These are phyloP conservation scores for Microctonus hyperodae DNA, from an alignment of 2,888 invertebrate species.

Conservation along the genomic window DNA sequence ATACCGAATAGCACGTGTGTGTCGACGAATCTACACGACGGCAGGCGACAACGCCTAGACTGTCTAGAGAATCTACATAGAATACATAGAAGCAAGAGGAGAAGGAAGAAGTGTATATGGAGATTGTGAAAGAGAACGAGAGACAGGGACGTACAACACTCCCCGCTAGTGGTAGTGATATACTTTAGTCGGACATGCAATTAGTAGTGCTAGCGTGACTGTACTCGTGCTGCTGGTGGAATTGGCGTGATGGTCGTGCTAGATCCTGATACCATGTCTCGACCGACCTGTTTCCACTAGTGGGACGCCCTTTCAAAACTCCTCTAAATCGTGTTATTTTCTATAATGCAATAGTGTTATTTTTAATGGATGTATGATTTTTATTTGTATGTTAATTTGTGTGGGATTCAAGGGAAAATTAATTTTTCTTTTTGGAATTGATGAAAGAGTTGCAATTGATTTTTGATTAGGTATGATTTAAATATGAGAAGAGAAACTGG, in stretches of 20 bases:
- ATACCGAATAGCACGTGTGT: conserved; percentile 31
- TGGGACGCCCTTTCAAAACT: conserved; percentile 16
- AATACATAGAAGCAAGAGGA: conserved; percentile 17
- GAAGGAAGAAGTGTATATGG: conserved; percentile 28
- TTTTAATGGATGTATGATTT: not conserved
- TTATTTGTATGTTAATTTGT: too few species aligned
- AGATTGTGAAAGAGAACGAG: conserved; percentile 35
- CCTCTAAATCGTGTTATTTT: conserved; percentile 7
- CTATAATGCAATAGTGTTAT: not conserved
- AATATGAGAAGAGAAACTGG: too few species aligned
- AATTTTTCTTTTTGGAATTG: too few species aligned
- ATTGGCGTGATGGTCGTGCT: conserved; percentile 19
- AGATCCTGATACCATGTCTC: conserved; percentile 27
- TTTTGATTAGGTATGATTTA: too few species aligned
- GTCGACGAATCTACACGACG: conserved; percentile 7
- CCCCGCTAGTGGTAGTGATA: conserved; percentile 49
- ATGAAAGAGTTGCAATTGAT: too few species aligned
- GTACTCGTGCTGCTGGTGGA: conserved; percentile 42
- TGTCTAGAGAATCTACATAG: not conserved
- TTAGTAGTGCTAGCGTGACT: conserved; percentile 57
- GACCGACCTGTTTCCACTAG: conserved; percentile 13
- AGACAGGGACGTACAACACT: conserved; percentile 25
- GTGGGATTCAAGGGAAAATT: too few species aligned
- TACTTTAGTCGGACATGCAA: conserved; percentile 58
- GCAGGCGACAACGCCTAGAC: conserved; percentile 17